A percentile compares a stretch with the other conserved stretches of the same genome.
Evolutionary conservation across 2,888 invertebrate genomes (phyloP).

Genomic region (Ischnus inquisitorius): DNA sequence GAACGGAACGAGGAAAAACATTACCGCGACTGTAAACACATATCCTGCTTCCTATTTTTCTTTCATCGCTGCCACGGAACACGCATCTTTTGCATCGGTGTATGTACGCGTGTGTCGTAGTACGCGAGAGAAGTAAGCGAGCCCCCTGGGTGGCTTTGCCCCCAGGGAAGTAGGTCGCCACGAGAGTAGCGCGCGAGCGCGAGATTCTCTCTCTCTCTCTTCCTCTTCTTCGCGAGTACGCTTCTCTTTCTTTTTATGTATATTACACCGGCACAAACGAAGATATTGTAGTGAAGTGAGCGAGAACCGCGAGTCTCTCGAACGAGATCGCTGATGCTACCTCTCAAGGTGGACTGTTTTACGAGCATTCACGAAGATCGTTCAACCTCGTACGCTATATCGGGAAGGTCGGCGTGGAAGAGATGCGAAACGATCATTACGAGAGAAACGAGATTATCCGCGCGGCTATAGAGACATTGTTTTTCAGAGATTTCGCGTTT

Average conservation of each 20-base stretch:
- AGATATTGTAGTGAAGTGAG: conserved; percentile 26
- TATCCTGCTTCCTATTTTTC: conserved; percentile 43
- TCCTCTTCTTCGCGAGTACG: conserved; percentile 17
- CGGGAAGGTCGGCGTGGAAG: conserved; percentile 13
- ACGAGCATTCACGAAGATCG: conserved; percentile 54
- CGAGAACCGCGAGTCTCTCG: conserved; percentile 8
- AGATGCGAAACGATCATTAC: neutral
- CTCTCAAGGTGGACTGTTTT: conserved; percentile 41
- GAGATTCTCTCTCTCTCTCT: conserved; percentile 57
- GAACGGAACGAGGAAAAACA: neutral
- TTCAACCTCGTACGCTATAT: conserved; percentile 51
- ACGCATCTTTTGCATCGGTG: conserved; percentile 13
- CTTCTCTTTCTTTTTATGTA: conserved; percentile 61
- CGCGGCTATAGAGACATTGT: neutral
- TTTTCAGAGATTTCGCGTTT: neutral
- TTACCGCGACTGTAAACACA: neutral
- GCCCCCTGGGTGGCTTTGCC: conserved; percentile 43
- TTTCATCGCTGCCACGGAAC: neutral
- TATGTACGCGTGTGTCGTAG: conserved; percentile 4
- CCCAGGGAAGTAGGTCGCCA: conserved; percentile 63
- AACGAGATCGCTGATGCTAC: conserved; percentile 31
- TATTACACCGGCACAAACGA: conserved; percentile 42
- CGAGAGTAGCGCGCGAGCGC: conserved; percentile 62
- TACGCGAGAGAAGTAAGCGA: conserved; percentile 46
- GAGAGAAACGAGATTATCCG: neutral